Evolutionary conservation across 2,888 invertebrate species (phyloP).

Genomic region (Lycaena phlaeas): DNA sequence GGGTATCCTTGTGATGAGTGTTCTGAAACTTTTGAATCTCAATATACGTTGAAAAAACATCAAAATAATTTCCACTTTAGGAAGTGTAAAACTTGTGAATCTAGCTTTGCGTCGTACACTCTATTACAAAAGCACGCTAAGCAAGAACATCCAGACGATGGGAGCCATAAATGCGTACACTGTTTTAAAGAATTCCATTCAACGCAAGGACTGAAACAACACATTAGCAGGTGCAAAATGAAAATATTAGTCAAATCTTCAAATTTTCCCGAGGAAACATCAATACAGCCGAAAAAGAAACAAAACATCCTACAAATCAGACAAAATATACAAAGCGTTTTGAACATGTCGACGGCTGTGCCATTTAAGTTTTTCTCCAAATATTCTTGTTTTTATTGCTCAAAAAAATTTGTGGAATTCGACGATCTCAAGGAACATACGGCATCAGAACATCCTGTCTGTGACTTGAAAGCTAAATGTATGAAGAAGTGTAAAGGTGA

Average conservation of each 20-base stretch:
- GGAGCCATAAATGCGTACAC: conserved; percentile 37
- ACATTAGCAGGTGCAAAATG: conserved; percentile 42
- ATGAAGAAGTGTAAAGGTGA: conserved; percentile 57
- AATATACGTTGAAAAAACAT: conserved; percentile 31
- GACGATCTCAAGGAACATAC: conserved; percentile 50
- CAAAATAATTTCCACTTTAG: conserved; percentile 39
- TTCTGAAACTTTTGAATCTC: conserved; percentile 31
- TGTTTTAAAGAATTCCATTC: conserved; percentile 46
- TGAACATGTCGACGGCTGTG: conserved; percentile 57
- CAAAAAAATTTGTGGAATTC: conserved; percentile 45
- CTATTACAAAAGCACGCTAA: conserved; percentile 40
- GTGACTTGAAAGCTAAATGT: conserved; percentile 47
- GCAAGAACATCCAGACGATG: conserved; percentile 38
- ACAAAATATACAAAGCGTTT: conserved; percentile 48
- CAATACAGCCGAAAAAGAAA: conserved; percentile 30
- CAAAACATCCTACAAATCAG: conserved; percentile 44
- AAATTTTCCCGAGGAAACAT: conserved; percentile 13
- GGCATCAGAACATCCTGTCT: conserved; percentile 39
- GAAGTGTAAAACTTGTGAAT: conserved; percentile 40
- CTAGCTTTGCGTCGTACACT: conserved; percentile 33
- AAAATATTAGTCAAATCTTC: conserved; percentile 27
- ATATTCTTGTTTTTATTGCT: conserved; percentile 55
- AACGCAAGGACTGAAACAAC: conserved; percentile 39
- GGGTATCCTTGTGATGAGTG: conserved; percentile 48
- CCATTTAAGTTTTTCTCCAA: conserved; percentile 57